These are phyloP conservation scores for Bos taurus DNA, from an alignment of 2,113 vertebrate genomes.

Conservation along the genomic window ARS-UCD2.0 NC_037331.1:1915501-1916000, in stretches of 20 bases:
- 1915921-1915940: not conserved
- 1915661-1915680: not conserved
- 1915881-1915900: not conserved
- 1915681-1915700: not conserved
- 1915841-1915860: not conserved
- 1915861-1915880: not conserved
- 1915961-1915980: not conserved
- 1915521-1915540: not conserved
- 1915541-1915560: not conserved
- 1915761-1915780: not conserved
- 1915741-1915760: fast-evolving
- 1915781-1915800: not conserved
- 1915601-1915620: fast-evolving
- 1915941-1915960: not conserved
- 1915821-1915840: not conserved
- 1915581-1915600: not conserved
- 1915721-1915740: not conserved
- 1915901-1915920: not conserved
- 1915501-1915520: fast-evolving
- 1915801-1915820: not conserved
- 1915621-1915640: not conserved
- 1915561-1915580: fast-evolving
- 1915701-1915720: too few relatives aligned
- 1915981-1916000: not conserved
- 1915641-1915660: not conserved